Conservation (phyloP, 2,888 invertebrate species). For the Aphodius sticticus region DNA sequence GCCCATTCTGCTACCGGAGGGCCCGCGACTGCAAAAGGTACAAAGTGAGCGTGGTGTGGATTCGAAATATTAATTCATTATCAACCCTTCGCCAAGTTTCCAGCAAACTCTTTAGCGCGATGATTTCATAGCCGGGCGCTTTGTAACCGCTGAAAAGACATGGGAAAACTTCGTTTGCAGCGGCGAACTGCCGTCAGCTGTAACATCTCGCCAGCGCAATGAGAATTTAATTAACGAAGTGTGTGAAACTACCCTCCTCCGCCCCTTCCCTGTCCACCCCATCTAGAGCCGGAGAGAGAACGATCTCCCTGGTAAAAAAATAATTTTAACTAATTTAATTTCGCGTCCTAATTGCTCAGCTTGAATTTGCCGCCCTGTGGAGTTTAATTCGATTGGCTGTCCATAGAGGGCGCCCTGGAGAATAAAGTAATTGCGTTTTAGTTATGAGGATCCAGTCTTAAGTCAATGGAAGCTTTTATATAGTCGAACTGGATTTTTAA, state of each 20-base stretch:
- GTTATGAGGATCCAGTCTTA: not conserved
- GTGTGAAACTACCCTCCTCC: not conserved
- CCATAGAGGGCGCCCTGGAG: not conserved
- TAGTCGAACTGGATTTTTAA: no score
- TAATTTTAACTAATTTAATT: not conserved
- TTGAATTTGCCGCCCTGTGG: not conserved
- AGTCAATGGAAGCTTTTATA: no score
- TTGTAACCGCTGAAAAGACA: not conserved
- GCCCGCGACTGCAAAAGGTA: not conserved
- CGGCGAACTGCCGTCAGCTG: not conserved
- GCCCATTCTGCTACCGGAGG: not conserved
- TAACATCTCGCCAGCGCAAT: not conserved
- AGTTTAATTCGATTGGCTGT: not conserved
- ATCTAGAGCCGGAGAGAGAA: not conserved
- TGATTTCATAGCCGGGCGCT: not conserved
- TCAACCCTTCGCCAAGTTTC: not conserved
- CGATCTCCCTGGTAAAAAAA: not conserved
- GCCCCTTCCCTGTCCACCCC: not conserved
- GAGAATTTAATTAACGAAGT: slow-evolving; percentile 4
- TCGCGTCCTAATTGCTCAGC: not conserved
- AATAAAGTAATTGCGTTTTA: not conserved
- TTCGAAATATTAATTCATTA: slow-evolving; percentile 4
- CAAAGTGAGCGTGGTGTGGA: not conserved
- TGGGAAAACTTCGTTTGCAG: not conserved
- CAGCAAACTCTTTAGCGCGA: not conserved